Evolutionary conservation across 2,888 invertebrate genomes (phyloP).

Genomic region (Steinernema hermaphroditum): DNA sequence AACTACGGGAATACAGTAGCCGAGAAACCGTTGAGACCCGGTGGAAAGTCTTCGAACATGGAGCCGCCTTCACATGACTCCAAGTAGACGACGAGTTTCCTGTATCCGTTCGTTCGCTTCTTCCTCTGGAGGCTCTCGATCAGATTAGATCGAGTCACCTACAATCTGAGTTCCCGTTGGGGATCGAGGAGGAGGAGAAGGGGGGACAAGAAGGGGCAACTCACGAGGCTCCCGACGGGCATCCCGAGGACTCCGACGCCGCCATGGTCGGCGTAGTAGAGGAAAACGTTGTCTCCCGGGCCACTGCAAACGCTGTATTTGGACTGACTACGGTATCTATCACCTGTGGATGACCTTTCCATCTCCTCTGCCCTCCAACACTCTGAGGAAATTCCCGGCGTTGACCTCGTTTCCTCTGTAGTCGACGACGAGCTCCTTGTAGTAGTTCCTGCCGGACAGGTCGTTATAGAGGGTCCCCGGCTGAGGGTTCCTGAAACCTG

Average conservation of each 20-base stretch:
- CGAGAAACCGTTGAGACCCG: neutral
- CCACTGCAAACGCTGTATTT: conserved; percentile 67
- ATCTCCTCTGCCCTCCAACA: neutral
- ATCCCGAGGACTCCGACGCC: conserved; percentile 72
- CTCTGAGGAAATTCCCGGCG: neutral
- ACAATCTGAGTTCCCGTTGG: too few species aligned
- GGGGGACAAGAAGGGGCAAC: neutral
- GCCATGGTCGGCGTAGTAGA: conserved; percentile 74
- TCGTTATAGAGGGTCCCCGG: conserved; percentile 4
- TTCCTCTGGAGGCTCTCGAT: neutral
- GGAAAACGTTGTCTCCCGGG: conserved; percentile 72
- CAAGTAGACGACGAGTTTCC: conserved; percentile 2
- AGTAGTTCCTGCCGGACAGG: neutral
- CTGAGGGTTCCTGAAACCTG: neutral
- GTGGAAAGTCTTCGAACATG: conserved; percentile 2
- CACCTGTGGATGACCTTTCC: neutral
- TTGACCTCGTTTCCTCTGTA: conserved; percentile 1
- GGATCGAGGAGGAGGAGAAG: too few species aligned
- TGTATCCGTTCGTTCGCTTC: neutral
- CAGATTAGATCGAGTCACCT: neutral
- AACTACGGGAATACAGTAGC: neutral
- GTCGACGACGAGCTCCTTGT: neutral
- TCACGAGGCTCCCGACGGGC: conserved; percentile 60
- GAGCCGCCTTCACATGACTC: conserved; percentile 3
- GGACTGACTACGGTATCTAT: neutral